Evolutionary conservation across 2,113 vertebrate species (phyloP), one percentile per base, ranked within the genome.

Genomic region (Ptilonorhynchus violaceus): DNA sequence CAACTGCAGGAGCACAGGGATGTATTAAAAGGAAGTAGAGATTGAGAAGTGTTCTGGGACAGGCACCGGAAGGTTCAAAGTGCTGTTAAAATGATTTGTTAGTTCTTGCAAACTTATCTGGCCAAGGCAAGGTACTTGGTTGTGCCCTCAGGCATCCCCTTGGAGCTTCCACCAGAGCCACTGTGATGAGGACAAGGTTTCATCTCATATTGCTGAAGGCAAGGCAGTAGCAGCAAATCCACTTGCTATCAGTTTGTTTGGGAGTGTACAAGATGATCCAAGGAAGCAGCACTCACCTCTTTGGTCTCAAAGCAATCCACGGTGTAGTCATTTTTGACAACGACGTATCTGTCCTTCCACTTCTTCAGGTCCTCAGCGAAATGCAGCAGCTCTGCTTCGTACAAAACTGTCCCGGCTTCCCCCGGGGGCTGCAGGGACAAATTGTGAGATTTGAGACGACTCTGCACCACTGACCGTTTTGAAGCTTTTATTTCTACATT

Each of bases 231-330:
- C 69, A 89, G 41, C 16, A 47, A 59, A 56, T 39, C 62, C 67
- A 39, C 50, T 15, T 30, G 30, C 3, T 25, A 2, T 3, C 24
- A 37, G 47, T 25, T 89, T 63, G 16, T 41, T 53, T 80, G 33
- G 30, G 46, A 60, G 16, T 0, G 0, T 1, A 28, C 63, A 63
- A 64, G 41, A 37, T 81, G 2, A 2, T 35, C 20, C 42, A 16
- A 7, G 14, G 70, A 70, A 56, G 75, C 35, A 87, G 59, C 24
- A 56, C 97, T 98, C 94, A 99, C 99, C 98, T 99, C 98, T 95
- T 98, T 98, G 92, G 96, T 98, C 78, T 99, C 99, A 76, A 99
- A 99, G 97, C 98, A 99, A 96, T 99, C 98, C 97, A 99, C 96
- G 42, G 97, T 96, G 95, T 99, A 98, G 96, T 98, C 98, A 10